These are phyloP conservation scores for Drosophila eugracilis DNA, from an alignment of 1,140 invertebrate species.

Conservation along the genomic window DNA sequence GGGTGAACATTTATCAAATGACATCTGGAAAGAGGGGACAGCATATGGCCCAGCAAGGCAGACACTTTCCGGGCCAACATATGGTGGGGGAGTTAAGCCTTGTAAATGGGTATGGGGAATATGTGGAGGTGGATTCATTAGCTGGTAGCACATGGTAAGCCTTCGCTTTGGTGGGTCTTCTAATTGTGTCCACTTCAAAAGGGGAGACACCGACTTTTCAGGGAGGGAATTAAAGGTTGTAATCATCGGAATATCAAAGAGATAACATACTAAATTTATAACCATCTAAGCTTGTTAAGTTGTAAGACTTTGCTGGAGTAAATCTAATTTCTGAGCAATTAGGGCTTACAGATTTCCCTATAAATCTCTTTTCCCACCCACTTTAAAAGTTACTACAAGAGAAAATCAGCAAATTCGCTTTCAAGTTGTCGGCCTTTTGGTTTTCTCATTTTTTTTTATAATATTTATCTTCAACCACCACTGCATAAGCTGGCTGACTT, in stretches of 20 bases:
- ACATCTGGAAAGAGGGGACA: constrained; percentile 36
- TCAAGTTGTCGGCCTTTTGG: constrained; percentile 36
- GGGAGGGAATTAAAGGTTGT: too few species aligned
- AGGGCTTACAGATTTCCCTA: background rate
- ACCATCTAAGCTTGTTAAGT: too few species aligned
- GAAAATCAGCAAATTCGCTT: constrained; percentile 10
- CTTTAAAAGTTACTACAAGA: constrained; percentile 2
- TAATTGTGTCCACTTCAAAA: constrained; percentile 21
- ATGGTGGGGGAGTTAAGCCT: constrained; percentile 6
- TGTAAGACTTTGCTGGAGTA: too few species aligned
- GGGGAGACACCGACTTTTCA: too few species aligned
- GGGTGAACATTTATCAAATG: constrained; percentile 70
- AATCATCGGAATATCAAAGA: too few species aligned
- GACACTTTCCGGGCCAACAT: constrained; percentile 22
- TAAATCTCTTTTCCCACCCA: background rate
- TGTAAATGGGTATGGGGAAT: background rate
- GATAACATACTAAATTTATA: too few species aligned
- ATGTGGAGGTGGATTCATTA: background rate
- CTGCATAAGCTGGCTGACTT: constrained; percentile 28
- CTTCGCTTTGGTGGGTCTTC: background rate
- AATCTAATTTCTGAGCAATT: too few species aligned
- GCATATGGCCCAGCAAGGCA: constrained; percentile 46
- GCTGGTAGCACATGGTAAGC: background rate
- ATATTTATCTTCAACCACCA: constrained; percentile 2
- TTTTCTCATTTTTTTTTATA: constrained; percentile 4